Conservation (phyloP, 1,140 invertebrate genomes). For the Zaprionus camerounensis region DNA sequence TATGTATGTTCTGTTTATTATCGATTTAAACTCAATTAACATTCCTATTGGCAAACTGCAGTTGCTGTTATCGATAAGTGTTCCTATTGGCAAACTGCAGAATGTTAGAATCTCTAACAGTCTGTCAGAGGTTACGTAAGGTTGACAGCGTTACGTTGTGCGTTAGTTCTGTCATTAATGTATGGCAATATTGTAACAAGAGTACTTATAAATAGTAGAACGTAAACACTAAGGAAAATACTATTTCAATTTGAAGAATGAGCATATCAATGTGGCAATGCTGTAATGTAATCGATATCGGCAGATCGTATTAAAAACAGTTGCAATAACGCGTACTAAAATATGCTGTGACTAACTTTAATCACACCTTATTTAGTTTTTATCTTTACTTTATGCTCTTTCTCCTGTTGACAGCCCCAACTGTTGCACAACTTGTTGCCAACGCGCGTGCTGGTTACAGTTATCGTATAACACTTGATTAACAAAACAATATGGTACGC, state of each 20-base stretch:
- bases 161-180: background rate
- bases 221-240: too few relatives aligned
- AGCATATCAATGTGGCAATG: too few relatives aligned
- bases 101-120: background rate
- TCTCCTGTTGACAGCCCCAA: constrained; percentile 46
- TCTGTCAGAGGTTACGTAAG: background rate
- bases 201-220: too few relatives aligned
- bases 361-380: background rate
- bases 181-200: too few relatives aligned
- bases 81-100: background rate
- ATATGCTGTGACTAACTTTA: background rate
- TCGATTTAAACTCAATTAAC: background rate
- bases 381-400: constrained; percentile 8
- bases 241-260: too few relatives aligned
- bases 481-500: constrained; percentile 70
- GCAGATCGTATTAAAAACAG: too few relatives aligned
- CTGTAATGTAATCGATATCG: too few relatives aligned
- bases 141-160: background rate
- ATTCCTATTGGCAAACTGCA: background rate
- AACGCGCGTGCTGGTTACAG: constrained; percentile 65
- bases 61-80: background rate
- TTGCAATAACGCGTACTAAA: too few relatives aligned
- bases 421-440: constrained; percentile 69
- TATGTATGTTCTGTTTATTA: background rate
- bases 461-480: constrained; percentile 76